Conservation (phyloP, 1,140 invertebrate species). For the Acarapis woodi region DNA sequence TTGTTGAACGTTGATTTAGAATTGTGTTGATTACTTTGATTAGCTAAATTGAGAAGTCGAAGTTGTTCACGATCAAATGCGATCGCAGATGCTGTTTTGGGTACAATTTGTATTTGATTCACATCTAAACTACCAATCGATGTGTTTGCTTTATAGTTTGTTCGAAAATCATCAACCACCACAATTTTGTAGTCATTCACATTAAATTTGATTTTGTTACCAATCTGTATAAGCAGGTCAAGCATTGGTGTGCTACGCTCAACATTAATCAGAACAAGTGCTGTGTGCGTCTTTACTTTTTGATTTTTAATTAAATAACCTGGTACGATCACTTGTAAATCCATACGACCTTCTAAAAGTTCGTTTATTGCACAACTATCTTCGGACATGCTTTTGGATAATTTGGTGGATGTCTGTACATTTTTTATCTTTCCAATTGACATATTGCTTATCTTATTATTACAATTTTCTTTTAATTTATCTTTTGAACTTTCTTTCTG, state of each 20-base stretch:
- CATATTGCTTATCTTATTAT: too few species aligned
- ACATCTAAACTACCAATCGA: conserved; percentile 32
- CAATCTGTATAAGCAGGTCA: conserved; percentile 44
- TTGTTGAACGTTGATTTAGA: neutral
- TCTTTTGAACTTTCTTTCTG: too few species aligned
- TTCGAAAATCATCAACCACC: conserved; percentile 25
- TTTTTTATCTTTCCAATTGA: too few species aligned
- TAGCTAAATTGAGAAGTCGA: neutral
- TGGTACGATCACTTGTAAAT: conserved; percentile 34
- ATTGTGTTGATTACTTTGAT: neutral
- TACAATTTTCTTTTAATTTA: too few species aligned
- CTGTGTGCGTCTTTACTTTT: neutral
- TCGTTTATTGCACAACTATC: conserved; percentile 22
- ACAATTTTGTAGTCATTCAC: conserved; percentile 14
- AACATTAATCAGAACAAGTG: conserved; percentile 3
- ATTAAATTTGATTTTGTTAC: conserved; percentile 29
- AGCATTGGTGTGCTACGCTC: conserved; percentile 36
- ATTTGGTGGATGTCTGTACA: too few species aligned
- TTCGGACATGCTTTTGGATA: too few species aligned
- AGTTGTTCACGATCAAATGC: conserved; percentile 9
- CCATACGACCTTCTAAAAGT: conserved; percentile 40
- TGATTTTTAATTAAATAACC: conserved; percentile 16
- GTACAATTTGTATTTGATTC: conserved; percentile 26
- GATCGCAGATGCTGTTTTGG: conserved; percentile 17
- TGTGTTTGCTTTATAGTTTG: conserved; percentile 44